phyloP scores from a whole-genome alignment of 2,113 vertebrate species.

The Panthera uncia region DNA sequence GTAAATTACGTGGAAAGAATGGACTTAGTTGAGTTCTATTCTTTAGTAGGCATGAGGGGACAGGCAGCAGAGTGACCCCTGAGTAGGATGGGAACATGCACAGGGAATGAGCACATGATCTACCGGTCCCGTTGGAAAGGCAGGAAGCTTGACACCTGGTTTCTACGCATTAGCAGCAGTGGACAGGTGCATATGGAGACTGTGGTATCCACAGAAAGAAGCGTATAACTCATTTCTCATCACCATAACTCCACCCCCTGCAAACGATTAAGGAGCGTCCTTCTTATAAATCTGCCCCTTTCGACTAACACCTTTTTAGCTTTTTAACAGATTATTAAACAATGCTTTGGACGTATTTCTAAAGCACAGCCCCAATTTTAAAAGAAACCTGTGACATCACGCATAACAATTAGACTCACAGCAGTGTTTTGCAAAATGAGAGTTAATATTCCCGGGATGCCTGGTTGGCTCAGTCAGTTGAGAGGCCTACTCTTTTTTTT shows the following conservation, averaged over 20 bases:
- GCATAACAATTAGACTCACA: neutral
- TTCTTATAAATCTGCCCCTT: neutral
- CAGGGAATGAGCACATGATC: neutral
- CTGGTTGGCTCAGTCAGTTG: too few relatives aligned
- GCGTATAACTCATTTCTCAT: too few relatives aligned
- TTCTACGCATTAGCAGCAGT: fast-evolving
- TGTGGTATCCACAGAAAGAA: too few relatives aligned
- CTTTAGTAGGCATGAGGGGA: neutral
- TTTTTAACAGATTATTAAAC: neutral
- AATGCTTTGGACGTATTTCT: neutral
- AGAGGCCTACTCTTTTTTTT: too few relatives aligned
- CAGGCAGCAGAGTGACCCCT: neutral
- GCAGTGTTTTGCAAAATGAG: neutral
- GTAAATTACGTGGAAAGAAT: too few relatives aligned
- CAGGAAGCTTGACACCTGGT: too few relatives aligned
- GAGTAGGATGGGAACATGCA: fast-evolving
- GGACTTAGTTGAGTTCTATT: neutral
- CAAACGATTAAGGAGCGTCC: neutral
- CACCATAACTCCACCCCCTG: too few relatives aligned
- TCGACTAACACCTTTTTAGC: neutral
- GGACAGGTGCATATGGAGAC: too few relatives aligned
- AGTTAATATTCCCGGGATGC: neutral
- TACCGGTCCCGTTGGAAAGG: neutral
- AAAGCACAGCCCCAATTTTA: neutral
- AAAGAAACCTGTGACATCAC: neutral